Evolutionary conservation across 2,888 invertebrate species (phyloP).

Genomic region (Cosmia trapezina): DNA sequence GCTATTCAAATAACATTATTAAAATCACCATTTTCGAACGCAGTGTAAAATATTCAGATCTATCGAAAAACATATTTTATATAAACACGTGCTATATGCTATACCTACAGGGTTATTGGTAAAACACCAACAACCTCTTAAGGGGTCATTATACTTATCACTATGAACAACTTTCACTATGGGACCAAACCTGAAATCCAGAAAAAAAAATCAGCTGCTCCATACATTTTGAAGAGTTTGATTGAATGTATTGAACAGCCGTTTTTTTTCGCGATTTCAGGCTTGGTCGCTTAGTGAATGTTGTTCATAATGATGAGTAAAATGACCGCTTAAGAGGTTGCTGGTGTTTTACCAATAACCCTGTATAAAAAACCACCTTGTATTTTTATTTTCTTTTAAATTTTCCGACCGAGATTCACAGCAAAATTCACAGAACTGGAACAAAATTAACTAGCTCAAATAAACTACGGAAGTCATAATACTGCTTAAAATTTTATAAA

Average conservation of each 20-base stretch:
- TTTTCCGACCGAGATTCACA: constrained; percentile 64
- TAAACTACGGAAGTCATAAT: constrained; percentile 71
- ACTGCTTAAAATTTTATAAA: constrained; percentile 78
- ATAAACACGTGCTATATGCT: constrained; percentile 44
- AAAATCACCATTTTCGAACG: constrained; percentile 43
- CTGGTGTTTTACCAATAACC: too few species aligned
- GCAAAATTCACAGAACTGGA: constrained; percentile 53
- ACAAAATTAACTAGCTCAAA: constrained; percentile 48
- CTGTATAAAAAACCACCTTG: constrained; percentile 30
- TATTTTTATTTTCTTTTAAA: constrained; percentile 19
- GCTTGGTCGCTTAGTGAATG: too few species aligned
- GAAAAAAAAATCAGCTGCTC: too few species aligned
- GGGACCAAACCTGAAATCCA: too few species aligned
- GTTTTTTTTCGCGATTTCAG: too few species aligned
- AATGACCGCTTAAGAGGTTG: too few species aligned
- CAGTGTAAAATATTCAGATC: constrained; percentile 47
- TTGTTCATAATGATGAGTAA: too few species aligned
- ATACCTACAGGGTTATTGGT: neutral
- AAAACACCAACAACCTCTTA: too few species aligned
- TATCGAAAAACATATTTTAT: constrained; percentile 56
- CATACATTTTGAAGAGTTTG: too few species aligned
- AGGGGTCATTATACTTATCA: too few species aligned
- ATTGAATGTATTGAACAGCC: too few species aligned
- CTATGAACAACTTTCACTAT: too few species aligned
- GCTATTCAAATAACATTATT: constrained; percentile 37